These are phyloP conservation scores for Heliangelus exortis DNA, from an alignment of 2,797 vertebrate species.

Conservation along the genomic window DNA sequence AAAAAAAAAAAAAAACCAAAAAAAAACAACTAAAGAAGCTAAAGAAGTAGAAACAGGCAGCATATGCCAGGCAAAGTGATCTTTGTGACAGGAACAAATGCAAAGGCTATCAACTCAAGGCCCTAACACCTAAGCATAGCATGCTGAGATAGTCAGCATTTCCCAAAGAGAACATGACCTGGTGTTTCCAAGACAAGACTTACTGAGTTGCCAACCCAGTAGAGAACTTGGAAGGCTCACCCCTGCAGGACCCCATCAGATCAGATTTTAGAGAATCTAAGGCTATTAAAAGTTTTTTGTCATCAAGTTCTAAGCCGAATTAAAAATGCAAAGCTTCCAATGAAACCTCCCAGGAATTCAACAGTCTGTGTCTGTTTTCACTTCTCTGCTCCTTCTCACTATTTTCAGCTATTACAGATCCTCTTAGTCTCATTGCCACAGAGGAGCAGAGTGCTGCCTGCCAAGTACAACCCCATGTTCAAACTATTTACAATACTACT, in stretches of 20 bases:
- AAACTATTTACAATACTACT: neutral
- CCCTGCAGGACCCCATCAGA: neutral
- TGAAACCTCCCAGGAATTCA: neutral
- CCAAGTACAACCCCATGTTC: neutral
- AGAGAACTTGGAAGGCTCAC: neutral
- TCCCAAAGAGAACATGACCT: neutral
- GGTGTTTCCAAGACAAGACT: neutral
- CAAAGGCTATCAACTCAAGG: neutral
- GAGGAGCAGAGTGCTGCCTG: neutral
- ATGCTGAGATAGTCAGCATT: neutral
- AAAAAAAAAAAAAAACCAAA: neutral
- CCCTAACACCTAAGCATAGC: neutral
- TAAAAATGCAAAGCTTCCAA: neutral
- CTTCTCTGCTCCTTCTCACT: neutral
- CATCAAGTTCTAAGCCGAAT: neutral
- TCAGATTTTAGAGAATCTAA: neutral
- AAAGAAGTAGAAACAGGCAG: neutral
- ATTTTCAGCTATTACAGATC: neutral
- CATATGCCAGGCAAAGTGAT: neutral
- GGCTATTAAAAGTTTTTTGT: neutral
- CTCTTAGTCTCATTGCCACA: neutral
- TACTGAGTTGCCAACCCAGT: neutral
- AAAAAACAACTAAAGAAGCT: neutral
- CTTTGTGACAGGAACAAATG: neutral
- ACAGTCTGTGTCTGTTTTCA: neutral